Percentiles rank a stretch among this genome's conserved stretches.
Conservation (phyloP, 1,140 invertebrate genomes). For the Drosophila hydei region DNA sequence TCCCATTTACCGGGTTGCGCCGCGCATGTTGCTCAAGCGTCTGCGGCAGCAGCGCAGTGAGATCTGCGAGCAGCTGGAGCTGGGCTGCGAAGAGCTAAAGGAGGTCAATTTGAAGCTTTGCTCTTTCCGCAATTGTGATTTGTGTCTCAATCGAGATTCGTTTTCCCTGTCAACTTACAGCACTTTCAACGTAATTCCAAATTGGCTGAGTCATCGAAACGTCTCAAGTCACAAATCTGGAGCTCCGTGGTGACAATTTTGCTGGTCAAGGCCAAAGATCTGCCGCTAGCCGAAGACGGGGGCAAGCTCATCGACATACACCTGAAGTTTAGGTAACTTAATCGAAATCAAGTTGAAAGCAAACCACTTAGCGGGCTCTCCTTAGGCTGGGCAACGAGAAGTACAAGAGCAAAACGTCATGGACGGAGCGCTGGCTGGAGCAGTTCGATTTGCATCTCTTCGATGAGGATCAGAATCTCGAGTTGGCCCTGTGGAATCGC, state of each 20-base stretch:
- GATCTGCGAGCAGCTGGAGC: constrained; percentile 63
- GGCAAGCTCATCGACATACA: constrained; percentile 95
- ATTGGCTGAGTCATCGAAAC: constrained; percentile 90
- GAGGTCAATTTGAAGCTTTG: constrained; percentile 45
- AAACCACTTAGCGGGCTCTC: not conserved
- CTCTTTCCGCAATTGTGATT: constrained; percentile 69
- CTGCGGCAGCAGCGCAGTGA: constrained; percentile 58
- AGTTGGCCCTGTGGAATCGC: constrained; percentile 79
- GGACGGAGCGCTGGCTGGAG: constrained; percentile 96
- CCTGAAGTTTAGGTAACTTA: constrained; percentile 95
- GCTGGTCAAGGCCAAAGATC: constrained; percentile 96
- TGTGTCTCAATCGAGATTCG: constrained; percentile 1
- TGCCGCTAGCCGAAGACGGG: constrained; percentile 95
- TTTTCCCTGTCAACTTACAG: constrained; percentile 84
- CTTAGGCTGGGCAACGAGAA: constrained; percentile 97
- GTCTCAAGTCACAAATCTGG: constrained; percentile 96
- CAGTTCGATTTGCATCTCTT: constrained; percentile 99
- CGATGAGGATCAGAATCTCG: constrained; percentile 87
- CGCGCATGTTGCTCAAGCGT: constrained; percentile 69
- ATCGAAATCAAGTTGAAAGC: not conserved
- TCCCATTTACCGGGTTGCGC: constrained; percentile 33
- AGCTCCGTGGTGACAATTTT: constrained; percentile 98
- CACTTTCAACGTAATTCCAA: constrained; percentile 92
- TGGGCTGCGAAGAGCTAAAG: constrained; percentile 58
- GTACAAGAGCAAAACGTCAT: constrained; percentile 97